phyloP scores from a whole-genome alignment of 1,140 invertebrate species.

The Cryptotermes secundus region DNA sequence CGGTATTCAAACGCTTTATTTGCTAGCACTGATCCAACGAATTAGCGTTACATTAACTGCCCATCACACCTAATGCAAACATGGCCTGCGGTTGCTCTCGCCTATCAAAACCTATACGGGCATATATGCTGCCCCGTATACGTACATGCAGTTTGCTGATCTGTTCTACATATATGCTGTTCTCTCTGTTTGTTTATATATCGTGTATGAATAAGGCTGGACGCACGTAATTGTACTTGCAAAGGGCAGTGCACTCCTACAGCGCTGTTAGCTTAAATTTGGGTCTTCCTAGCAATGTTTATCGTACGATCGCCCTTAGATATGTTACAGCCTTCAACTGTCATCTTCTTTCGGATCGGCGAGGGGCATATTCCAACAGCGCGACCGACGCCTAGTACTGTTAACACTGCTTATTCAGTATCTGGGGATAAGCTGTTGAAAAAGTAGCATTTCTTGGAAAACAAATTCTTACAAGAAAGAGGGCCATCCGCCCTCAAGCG shows the following conservation, averaged over 20 bases:
- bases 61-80: slow-evolving; percentile 18
- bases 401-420: too few species aligned
- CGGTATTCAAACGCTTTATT: slow-evolving; percentile 6
- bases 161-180: slow-evolving; percentile 15
- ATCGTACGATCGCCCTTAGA: too few species aligned
- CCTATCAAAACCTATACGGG: slow-evolving; percentile 14
- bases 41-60: slow-evolving; percentile 19
- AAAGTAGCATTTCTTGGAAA: too few species aligned
- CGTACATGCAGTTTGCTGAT: slow-evolving; percentile 18
- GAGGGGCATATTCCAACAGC: too few species aligned
- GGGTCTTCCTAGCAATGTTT: not conserved
- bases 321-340: too few species aligned
- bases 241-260: not conserved
- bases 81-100: slow-evolving; percentile 11
- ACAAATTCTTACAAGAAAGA: too few species aligned
- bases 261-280: not conserved
- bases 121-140: slow-evolving; percentile 18
- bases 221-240: not conserved
- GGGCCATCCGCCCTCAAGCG: too few species aligned
- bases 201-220: slow-evolving; percentile 15
- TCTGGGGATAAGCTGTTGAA: too few species aligned
- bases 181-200: slow-evolving; percentile 19
- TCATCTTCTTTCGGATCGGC: too few species aligned
- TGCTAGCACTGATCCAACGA: slow-evolving; percentile 14
- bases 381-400: too few species aligned